Base-by-base conservation (phyloP, 30 jellyfish, hydroid and myxozoan species). In the Aurelia coerulea region DNA sequence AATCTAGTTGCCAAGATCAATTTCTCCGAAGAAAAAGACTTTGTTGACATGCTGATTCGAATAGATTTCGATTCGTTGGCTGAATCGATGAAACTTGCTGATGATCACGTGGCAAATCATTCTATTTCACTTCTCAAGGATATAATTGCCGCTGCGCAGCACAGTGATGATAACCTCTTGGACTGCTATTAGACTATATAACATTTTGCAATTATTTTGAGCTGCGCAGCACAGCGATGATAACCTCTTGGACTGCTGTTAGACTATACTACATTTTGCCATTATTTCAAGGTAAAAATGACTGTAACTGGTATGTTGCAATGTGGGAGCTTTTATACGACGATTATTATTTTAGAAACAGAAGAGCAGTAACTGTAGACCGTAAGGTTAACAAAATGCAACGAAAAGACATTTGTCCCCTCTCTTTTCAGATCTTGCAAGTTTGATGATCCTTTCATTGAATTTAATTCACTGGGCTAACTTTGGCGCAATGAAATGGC, bases 81-180 rank as follows among this genome's bases (percentile, higher is more conserved):
- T 10, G 65, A 42, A 16, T 73, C 93, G 46, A 12, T 84, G 52
- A 77, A 46, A 53, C 83, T 73, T 63, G 83, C 87, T 12, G 88
- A 73, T 65, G 76, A 67, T 10, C 41, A 66, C 11, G 88, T 84
- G n/a, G 76, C 77, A 12, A 64, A 53, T 50, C 33, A 84, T 33
- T 87, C 93, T 7, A 19, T 63, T 1, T 84, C 93, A 12, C 75
- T 84, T 17, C 52, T 84, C 5, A 75, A 64, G 65, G 93, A 84
- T 34, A 84, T 84, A 7, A 49, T 84, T 19, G 80, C 93, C 42
- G 93, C 93, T 35, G 77, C 93, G n/a, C 52, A 59, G 46, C 41
- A 31, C 50, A 35, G 52, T 60, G 87, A 74, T 64, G 93, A 84
- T 35, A 84, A 84, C 65, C 56, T 84, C 5, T 37, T 84, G 34